A percentile compares a stretch with the other conserved stretches of the same genome.
Conservation (phyloP, 23 tunicate species). For the Styela plicata region DNA sequence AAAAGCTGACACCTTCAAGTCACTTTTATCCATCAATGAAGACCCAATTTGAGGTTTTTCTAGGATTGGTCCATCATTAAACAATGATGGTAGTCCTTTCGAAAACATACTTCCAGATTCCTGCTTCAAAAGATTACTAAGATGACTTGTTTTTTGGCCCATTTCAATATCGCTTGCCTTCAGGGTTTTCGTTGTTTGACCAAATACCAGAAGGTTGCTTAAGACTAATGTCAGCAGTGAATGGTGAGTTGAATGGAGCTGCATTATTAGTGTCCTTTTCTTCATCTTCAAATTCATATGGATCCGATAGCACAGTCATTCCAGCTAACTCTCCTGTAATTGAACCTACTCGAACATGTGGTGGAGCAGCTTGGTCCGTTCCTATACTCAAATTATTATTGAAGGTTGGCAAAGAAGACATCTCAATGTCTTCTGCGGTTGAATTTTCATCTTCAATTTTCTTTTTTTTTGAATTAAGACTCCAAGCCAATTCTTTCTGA, state of each 20-base stretch:
- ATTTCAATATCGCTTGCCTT: neutral
- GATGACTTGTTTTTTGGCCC: neutral
- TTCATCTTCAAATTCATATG: slow-evolving; percentile 78
- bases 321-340: slow-evolving; percentile 64
- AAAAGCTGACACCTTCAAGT: slow-evolving; percentile 18
- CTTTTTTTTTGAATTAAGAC: neutral
- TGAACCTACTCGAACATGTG: slow-evolving; percentile 35
- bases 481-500: slow-evolving; percentile 12
- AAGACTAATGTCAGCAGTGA: neutral
- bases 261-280: slow-evolving; percentile 18
- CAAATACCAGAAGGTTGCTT: neutral
- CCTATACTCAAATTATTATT: neutral
- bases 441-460: slow-evolving; percentile 22
- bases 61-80: neutral
- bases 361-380: neutral
- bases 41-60: neutral
- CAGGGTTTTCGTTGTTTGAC: neutral
- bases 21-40: slow-evolving; percentile 12
- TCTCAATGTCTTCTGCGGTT: neutral
- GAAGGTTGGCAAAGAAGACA: neutral
- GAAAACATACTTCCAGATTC: neutral
- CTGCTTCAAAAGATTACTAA: neutral
- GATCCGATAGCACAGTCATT: slow-evolving; percentile 63
- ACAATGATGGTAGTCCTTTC: neutral
- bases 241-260: slow-evolving; percentile 15